phyloP scores from a whole-genome alignment of 2,888 invertebrate genomes.

The Cephonodes hylas region DNA sequence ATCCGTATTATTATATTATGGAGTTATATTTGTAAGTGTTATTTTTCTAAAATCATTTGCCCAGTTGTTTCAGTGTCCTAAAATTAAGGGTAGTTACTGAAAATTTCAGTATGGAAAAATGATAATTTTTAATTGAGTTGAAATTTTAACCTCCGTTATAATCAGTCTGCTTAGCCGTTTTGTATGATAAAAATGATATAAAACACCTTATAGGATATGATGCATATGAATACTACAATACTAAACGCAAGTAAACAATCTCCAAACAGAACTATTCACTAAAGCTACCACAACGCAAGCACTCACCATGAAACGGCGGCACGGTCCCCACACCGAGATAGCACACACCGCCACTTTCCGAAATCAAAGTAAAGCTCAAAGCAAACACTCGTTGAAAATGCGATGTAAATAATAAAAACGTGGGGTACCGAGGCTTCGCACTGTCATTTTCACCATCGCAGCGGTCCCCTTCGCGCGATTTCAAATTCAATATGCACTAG shows the following conservation, averaged over 20 bases:
- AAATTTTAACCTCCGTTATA: too few relatives aligned
- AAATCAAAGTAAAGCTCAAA: constrained; percentile 77
- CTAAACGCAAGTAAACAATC: neutral
- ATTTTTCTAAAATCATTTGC: too few relatives aligned
- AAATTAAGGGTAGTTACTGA: too few relatives aligned
- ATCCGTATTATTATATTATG: too few relatives aligned
- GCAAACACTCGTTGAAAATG: constrained; percentile 81
- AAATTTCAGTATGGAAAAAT: too few relatives aligned
- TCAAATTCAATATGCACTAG: constrained; percentile 78
- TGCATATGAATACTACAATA: too few relatives aligned
- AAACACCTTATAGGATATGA: too few relatives aligned
- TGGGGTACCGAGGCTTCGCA: constrained; percentile 49
- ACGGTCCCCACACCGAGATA: constrained; percentile 21
- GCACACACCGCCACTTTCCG: constrained; percentile 76
- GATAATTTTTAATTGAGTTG: too few relatives aligned
- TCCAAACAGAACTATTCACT: constrained; percentile 19
- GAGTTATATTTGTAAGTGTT: too few relatives aligned
- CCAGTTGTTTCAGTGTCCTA: too few relatives aligned
- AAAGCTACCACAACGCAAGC: constrained; percentile 52
- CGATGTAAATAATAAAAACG: constrained; percentile 80
- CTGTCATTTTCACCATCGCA: constrained; percentile 70
- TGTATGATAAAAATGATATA: too few relatives aligned
- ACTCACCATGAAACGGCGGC: constrained; percentile 57
- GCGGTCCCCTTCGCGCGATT: constrained; percentile 65
- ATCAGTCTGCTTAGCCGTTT: too few relatives aligned